Conservation (phyloP, 2,888 invertebrate genomes). For the Caenorhabditis macrosperma region DNA sequence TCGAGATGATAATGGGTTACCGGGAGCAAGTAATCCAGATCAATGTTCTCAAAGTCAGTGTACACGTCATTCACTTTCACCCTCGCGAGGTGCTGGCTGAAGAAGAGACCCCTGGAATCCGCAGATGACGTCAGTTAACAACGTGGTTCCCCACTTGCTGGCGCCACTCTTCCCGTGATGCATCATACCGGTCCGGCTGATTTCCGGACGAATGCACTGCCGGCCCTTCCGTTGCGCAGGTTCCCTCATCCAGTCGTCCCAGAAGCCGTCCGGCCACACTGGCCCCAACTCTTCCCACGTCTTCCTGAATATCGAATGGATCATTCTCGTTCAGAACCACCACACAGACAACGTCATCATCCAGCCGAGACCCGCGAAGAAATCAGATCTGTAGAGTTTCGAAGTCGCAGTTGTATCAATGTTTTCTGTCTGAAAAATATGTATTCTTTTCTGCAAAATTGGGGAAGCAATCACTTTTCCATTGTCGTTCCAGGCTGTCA, state of each 20-base stretch:
- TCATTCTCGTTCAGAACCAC: background rate
- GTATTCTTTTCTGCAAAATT: background rate
- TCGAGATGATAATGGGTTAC: no score
- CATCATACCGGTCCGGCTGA: constrained; percentile 88
- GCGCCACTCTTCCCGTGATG: constrained; percentile 91
- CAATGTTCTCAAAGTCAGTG: constrained; percentile 91
- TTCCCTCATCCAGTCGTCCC: constrained; percentile 99
- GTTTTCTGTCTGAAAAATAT: constrained; percentile 29
- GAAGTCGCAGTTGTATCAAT: constrained; percentile 81
- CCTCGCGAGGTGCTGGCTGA: constrained; percentile 93
- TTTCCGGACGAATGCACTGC: constrained; percentile 65
- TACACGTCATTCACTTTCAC: constrained; percentile 91
- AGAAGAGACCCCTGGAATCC: constrained; percentile 92
- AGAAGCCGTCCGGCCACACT: constrained; percentile 88
- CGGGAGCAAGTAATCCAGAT: constrained; percentile 88
- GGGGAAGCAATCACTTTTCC: constrained; percentile 85
- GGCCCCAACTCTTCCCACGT: constrained; percentile 89
- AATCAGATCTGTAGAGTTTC: constrained; percentile 93
- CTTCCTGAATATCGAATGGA: constrained; percentile 9
- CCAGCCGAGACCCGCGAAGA: constrained; percentile 92
- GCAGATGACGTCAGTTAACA: background rate
- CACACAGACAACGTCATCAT: constrained; percentile 85
- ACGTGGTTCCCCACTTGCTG: constrained; percentile 84
- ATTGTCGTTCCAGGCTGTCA: constrained; percentile 99
- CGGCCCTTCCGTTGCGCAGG: constrained; percentile 83